Conservation (phyloP, 2,888 invertebrate genomes). For the Scelioninae gen. 1 region DNA sequence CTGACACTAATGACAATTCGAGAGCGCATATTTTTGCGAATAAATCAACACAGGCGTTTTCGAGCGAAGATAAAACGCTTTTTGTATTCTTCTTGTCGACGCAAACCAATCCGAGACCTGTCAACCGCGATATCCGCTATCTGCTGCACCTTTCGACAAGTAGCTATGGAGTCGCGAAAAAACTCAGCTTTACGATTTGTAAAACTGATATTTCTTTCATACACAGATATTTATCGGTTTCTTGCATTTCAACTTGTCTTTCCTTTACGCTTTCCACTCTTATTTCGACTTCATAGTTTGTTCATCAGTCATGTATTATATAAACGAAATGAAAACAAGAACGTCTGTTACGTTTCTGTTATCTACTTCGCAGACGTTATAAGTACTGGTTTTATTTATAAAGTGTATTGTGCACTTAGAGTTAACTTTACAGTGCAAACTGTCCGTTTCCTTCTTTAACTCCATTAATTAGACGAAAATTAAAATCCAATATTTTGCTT, state of each 20-base stretch:
- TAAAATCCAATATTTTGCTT: too few species aligned
- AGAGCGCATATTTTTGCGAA: slow-evolving; percentile 61
- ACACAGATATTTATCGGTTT: slow-evolving; percentile 53
- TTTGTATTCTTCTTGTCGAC: slow-evolving; percentile 53
- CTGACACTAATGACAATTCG: slow-evolving; percentile 73
- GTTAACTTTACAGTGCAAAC: background rate
- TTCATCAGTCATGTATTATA: slow-evolving; percentile 10
- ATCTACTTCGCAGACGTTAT: background rate
- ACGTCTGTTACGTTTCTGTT: background rate
- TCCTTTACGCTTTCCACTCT: slow-evolving; percentile 1
- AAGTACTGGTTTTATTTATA: too few species aligned
- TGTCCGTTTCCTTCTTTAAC: background rate
- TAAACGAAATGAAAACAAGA: background rate
- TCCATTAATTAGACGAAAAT: too few species aligned
- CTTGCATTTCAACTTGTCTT: slow-evolving; percentile 16
- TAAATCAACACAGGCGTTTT: slow-evolving; percentile 68
- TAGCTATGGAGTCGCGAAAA: slow-evolving; percentile 44
- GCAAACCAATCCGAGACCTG: slow-evolving; percentile 61
- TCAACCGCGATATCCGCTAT: slow-evolving; percentile 68
- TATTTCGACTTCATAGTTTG: slow-evolving; percentile 12
- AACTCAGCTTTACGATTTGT: slow-evolving; percentile 35
- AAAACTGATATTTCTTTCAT: slow-evolving; percentile 48
- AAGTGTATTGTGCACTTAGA: too few species aligned
- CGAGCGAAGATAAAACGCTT: slow-evolving; percentile 61
- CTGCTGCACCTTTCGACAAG: slow-evolving; percentile 60